Evolutionary conservation across 2,113 vertebrate genomes (phyloP).

Genomic region (Sula dactylatra): DNA sequence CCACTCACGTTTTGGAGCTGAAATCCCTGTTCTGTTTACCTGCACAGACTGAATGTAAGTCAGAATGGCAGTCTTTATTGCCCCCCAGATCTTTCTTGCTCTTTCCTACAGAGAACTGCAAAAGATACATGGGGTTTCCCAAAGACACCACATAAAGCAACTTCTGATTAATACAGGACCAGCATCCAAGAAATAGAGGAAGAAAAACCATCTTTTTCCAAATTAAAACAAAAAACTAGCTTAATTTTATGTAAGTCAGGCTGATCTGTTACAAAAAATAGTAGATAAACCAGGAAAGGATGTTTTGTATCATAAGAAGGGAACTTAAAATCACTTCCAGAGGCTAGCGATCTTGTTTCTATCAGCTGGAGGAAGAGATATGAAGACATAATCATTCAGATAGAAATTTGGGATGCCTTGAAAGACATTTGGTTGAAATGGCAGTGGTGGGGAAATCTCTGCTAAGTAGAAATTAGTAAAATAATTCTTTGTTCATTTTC

Average conservation of each 20-base stretch:
- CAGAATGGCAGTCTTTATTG: background rate
- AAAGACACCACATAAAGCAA: background rate
- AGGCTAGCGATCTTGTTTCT: background rate
- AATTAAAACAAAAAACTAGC: background rate
- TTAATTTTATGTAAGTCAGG: background rate
- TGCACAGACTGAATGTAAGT: background rate
- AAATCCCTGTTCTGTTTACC: background rate
- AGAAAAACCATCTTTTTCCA: background rate
- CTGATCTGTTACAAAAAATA: background rate
- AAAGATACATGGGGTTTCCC: background rate
- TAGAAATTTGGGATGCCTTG: background rate
- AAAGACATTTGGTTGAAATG: background rate
- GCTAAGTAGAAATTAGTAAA: constrained; percentile 31
- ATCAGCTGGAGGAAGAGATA: background rate
- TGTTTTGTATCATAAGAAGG: background rate
- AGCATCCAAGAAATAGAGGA: background rate
- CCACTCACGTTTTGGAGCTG: background rate
- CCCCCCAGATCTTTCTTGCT: background rate
- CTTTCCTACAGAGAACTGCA: background rate
- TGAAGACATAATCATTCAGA: background rate
- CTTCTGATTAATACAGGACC: background rate
- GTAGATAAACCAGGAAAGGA: background rate
- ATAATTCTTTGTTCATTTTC: constrained; percentile 1
- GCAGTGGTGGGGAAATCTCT: background rate
- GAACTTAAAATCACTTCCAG: background rate